Percentiles rank a stretch among this genome's conserved stretches.
Conservation (phyloP, 2,113 vertebrate genomes). For the Dunckerocampus dactyliophorus region DNA sequence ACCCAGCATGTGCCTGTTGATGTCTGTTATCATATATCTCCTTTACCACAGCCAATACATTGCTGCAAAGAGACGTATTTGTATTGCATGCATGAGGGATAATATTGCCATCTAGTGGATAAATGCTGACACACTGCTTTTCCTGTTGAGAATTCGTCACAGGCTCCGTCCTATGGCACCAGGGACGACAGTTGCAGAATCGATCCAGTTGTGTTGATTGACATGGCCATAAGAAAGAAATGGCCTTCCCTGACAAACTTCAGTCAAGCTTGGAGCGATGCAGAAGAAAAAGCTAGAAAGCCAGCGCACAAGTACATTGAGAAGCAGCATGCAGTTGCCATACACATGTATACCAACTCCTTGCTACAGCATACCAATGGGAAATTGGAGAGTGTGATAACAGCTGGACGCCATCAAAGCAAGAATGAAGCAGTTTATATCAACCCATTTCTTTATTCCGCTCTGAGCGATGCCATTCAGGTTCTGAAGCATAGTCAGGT, state of each 20-base stretch:
- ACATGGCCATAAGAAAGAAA: neutral
- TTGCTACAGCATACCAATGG: neutral
- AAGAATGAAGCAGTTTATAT: neutral
- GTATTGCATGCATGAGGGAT: neutral
- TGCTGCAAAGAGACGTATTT: constrained; percentile 18
- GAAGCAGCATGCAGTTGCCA: constrained; percentile 15
- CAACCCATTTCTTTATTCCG: constrained; percentile 11
- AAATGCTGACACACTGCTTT: neutral
- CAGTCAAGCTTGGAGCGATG: constrained; percentile 18
- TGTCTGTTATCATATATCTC: constrained; percentile 11
- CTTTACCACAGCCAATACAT: constrained; percentile 8
- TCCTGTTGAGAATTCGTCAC: constrained; percentile 5
- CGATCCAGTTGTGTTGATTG: constrained; percentile 13
- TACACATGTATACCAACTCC: constrained; percentile 27
- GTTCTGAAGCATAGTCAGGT: constrained; percentile 37
- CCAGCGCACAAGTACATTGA: constrained; percentile 27
- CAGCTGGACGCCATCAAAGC: neutral
- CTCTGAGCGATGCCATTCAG: constrained; percentile 33
- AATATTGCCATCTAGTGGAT: constrained; percentile 17
- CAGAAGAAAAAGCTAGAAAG: constrained; percentile 9
- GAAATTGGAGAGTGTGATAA: neutral
- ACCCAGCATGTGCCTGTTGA: neutral
- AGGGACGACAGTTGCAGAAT: constrained; percentile 12
- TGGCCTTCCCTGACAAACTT: constrained; percentile 6
- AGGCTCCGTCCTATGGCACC: neutral